phyloP scores from a whole-genome alignment of 2,797 vertebrate species.

The Sebastes cheni region DNA sequence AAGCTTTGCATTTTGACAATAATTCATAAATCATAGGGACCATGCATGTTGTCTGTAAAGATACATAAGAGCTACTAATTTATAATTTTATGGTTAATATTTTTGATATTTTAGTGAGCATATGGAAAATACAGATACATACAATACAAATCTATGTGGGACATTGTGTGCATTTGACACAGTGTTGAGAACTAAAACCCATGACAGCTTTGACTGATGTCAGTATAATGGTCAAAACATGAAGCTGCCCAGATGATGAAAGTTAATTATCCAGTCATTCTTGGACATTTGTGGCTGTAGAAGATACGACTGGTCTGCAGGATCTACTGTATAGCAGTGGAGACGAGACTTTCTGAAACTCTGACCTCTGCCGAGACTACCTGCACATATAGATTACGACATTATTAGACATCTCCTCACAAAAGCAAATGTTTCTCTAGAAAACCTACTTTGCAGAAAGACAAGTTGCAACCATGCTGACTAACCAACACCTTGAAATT shows the following conservation, averaged over 20 bases:
- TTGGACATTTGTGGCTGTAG: background rate
- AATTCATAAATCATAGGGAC: background rate
- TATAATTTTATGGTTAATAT: background rate
- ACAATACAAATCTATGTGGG: background rate
- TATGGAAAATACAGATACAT: background rate
- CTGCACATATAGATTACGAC: background rate
- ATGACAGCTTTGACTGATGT: constrained; percentile 28
- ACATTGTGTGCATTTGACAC: background rate
- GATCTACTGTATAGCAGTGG: background rate
- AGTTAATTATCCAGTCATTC: constrained; percentile 13
- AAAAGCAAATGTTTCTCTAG: background rate
- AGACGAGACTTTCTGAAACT: background rate
- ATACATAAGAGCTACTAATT: background rate
- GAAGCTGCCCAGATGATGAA: constrained; percentile 19
- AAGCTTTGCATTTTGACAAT: background rate
- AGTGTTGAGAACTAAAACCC: background rate
- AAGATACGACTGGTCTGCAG: background rate
- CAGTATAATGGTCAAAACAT: constrained; percentile 20
- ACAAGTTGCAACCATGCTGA: background rate
- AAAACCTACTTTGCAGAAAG: background rate
- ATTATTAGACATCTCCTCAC: background rate
- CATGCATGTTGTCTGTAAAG: background rate
- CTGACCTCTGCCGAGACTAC: background rate
- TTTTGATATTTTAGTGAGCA: background rate
- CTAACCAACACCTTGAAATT: background rate